phyloP scores from a whole-genome alignment of 1,140 invertebrate genomes.

The Steinernema khuongi region DNA sequence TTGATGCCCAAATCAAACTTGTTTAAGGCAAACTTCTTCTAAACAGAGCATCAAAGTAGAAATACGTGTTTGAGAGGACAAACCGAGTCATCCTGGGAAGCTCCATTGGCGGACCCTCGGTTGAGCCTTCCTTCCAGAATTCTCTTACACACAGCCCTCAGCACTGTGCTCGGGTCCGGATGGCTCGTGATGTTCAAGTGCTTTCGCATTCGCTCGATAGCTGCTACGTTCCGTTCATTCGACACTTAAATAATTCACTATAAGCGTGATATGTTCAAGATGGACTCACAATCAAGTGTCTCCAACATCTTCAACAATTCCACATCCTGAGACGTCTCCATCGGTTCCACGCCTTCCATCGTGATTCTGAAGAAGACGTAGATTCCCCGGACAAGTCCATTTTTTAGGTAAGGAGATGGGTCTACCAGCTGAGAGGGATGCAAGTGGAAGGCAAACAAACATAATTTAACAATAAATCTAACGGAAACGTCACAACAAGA shows the following conservation, averaged over 20 bases:
- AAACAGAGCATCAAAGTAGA: no score
- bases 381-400: neutral
- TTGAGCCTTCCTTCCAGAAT: neutral
- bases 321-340: neutral
- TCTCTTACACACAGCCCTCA: neutral
- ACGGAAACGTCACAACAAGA: slow-evolving; percentile 13
- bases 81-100: no score
- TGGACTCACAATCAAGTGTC: neutral
- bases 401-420: no score
- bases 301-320: neutral
- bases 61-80: no score
- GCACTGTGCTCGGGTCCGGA: neutral
- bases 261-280: neutral
- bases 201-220: neutral
- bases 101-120: no score
- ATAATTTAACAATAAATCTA: slow-evolving; percentile 13
- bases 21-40: neutral
- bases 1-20: slow-evolving; percentile 1
- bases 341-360: neutral
- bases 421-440: no score
- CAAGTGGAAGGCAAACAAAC: no score
- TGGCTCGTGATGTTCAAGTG: neutral
- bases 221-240: neutral
- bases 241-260: neutral
- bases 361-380: neutral